Evolutionary conservation across 92 coral and sea anemone genomes (phyloP).

Genomic region (Zoanthus sansibaricus): DNA sequence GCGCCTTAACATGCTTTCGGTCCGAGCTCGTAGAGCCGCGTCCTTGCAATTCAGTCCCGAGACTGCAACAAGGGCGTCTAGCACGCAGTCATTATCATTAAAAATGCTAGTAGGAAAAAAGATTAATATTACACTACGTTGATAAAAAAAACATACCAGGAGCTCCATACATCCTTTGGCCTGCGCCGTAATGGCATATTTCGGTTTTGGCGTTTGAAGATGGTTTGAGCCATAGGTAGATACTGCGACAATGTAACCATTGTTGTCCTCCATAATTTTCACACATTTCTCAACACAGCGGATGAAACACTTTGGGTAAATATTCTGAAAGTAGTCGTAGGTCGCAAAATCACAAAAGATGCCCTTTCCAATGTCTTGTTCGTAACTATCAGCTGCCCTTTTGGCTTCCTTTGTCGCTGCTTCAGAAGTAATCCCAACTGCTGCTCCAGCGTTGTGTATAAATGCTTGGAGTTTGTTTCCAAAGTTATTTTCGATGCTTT

Average conservation of each 20-base stretch:
- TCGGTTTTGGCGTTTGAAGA: conserved; percentile 79
- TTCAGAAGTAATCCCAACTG: conserved; percentile 66
- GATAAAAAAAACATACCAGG: conserved; percentile 59
- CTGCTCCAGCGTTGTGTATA: conserved; percentile 85
- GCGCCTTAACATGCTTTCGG: too few species aligned
- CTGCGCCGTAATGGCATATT: conserved; percentile 88
- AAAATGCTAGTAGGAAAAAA: too few species aligned
- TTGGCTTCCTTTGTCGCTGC: conserved; percentile 75
- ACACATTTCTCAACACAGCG: conserved; percentile 82
- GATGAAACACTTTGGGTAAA: conserved; percentile 84
- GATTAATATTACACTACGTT: too few species aligned
- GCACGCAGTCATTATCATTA: too few species aligned
- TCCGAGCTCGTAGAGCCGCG: too few species aligned
- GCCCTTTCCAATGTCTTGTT: conserved; percentile 71
- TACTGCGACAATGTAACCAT: conserved; percentile 75
- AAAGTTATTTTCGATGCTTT: conserved; percentile 75
- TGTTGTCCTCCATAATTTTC: conserved; percentile 80
- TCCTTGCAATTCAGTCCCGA: too few species aligned
- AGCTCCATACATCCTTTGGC: conserved; percentile 88
- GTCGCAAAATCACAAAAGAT: conserved; percentile 75
- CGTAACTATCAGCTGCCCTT: conserved; percentile 75
- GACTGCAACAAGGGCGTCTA: too few species aligned
- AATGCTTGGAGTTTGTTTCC: conserved; percentile 73
- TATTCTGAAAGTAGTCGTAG: conserved; percentile 78
- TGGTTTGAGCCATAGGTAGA: conserved; percentile 84